phyloP scores from a whole-genome alignment of 1,140 invertebrate genomes.

The Drosophila nikananu region DNA sequence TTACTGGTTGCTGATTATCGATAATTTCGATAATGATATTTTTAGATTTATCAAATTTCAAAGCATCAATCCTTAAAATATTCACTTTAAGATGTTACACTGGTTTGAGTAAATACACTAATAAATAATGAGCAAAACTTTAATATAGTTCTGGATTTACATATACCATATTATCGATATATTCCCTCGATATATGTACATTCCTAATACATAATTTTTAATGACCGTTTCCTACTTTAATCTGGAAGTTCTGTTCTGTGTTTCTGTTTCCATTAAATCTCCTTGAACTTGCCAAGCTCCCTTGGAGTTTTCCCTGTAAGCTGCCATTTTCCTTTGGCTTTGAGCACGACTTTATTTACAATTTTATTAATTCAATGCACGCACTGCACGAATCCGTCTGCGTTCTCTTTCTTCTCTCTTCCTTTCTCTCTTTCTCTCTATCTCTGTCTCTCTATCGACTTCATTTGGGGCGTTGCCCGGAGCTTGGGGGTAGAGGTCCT shows the following conservation, averaged over 20 bases:
- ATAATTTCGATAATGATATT: no score
- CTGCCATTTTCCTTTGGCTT: constrained; percentile 12
- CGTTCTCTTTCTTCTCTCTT: background rate
- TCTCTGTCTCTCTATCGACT: constrained; percentile 20
- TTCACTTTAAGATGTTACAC: no score
- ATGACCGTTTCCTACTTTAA: no score
- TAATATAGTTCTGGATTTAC: no score
- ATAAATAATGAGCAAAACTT: no score
- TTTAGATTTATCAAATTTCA: no score
- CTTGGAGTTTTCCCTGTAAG: constrained; percentile 2
- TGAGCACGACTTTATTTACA: constrained; percentile 58
- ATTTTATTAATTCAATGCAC: constrained; percentile 71
- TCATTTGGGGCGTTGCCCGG: constrained; percentile 52
- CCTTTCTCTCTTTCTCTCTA: background rate
- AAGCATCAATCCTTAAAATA: no score
- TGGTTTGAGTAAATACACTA: no score
- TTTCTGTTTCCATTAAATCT: background rate
- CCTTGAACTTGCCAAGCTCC: background rate
- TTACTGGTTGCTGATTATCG: no score
- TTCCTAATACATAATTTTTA: background rate
- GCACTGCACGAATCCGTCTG: constrained; percentile 53
- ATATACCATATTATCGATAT: background rate
- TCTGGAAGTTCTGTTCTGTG: no score
- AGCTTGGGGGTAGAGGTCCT: constrained; percentile 22
- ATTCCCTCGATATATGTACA: background rate